phyloP scores from a whole-genome alignment of 1,140 invertebrate genomes.

The Drosophila insularis region DNA sequence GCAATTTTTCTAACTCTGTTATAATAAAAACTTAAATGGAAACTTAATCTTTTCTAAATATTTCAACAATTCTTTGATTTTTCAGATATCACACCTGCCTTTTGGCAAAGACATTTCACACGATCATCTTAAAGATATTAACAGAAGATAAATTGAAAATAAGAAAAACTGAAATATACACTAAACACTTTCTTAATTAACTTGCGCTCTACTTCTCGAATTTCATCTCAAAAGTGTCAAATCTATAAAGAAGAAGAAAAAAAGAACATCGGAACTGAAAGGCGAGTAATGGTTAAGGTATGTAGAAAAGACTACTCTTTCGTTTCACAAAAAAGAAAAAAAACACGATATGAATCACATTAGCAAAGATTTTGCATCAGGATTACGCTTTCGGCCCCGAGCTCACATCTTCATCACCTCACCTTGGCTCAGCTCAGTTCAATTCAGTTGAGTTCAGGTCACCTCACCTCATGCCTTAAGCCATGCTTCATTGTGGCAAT shows the following conservation, averaged over 20 bases:
- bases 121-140: neutral
- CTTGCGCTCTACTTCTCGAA: slow-evolving; percentile 35
- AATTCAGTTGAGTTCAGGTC: no score
- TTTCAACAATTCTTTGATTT: no score
- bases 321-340: neutral
- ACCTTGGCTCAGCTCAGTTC: no score
- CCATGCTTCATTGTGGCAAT: slow-evolving; percentile 59
- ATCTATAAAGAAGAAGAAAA: slow-evolving; percentile 3
- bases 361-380: slow-evolving; percentile 69
- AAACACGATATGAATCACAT: slow-evolving; percentile 65
- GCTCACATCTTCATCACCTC: slow-evolving; percentile 17
- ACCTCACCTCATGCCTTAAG: slow-evolving; percentile 50
- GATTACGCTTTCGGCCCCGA: slow-evolving; percentile 56
- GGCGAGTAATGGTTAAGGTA: neutral
- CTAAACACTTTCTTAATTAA: slow-evolving; percentile 57
- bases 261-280: slow-evolving; percentile 38
- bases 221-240: slow-evolving; percentile 70
- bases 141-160: neutral
- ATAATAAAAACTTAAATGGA: no score
- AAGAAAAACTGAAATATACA: slow-evolving; percentile 3
- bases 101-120: slow-evolving; percentile 14
- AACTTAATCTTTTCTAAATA: neutral
- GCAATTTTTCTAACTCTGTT: no score
- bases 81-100: slow-evolving; percentile 1
- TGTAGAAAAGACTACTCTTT: neutral